Evolutionary conservation across 2,113 vertebrate species (phyloP), one percentile per base, ranked within the genome.

Genomic region (Aleadryas rufinucha): DNA sequence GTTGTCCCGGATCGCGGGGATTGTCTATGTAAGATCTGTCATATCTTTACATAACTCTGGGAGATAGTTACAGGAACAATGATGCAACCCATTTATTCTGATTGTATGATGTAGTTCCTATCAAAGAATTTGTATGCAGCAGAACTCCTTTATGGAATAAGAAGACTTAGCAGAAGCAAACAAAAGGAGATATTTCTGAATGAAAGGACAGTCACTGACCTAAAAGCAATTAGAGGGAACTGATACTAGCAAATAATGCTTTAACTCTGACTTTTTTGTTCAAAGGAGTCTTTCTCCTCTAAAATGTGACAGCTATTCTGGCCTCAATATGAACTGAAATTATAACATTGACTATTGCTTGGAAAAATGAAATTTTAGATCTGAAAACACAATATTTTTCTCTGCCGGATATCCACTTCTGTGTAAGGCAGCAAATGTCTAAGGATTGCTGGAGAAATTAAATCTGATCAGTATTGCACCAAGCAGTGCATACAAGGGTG

Each of bases 361-460:
- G 42, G 28, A 19, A 22, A 71, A 91, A 61, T 49, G 10, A 39
- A 89, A 19, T 79, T 83, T 71, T 70, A 61, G 24, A 65, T 82
- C 15, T 69, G 50, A 91, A 90, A 82, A 70, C 16, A 18, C n/a
- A n/a, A 17, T 13, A 12, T 33, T 81, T 49, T 27, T 53, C 69
- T 60, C 50, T 63, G 13, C 6, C 0, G 0, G 37, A n/a, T 45
- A 30, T 6, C 3, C 56, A 19, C 20, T 61, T 56, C 54, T 66
- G 8, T 33, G 22, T 57, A 52, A 79, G 64, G 39, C 68, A 74
- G 20, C 0, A 0, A 69, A n/a, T 39, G 37, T 52, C 50, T 54
- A n/a, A 82, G 42, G 8, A 45, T 4, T 59, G 12, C 26, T 22
- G 47, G 53, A 54, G 42, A 77, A 72, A 56, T 5, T 13, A 56